Evolutionary conservation across 2,888 invertebrate genomes (phyloP), one percentile per base, ranked within the genome.

Genomic region (Adineta ricciae): DNA sequence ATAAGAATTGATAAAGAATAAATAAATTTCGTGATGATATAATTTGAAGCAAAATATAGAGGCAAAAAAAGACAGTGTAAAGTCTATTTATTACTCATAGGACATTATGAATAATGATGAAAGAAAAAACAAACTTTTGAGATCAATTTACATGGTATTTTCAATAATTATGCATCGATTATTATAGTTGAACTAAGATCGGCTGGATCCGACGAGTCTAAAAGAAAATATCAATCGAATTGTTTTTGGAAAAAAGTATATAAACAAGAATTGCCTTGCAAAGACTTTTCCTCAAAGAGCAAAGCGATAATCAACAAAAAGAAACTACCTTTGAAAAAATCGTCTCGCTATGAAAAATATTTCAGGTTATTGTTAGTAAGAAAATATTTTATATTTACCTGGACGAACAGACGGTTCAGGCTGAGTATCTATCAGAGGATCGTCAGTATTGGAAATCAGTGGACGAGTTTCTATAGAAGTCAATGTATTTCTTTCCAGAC

Each of bases 401-500:
- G 78, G 41, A 78, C 38, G 78, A 78, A 11, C 41, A 0, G 78
- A 24, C 14, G 41, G 8, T 4, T 78, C n/a, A 24, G 38, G 24
- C 2, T 3, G 8, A n/a, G 41, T 2, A 78, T 41, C 41, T n/a
- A 41, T 24, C 7, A 32, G 11, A 41, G 78, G 41, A 14, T 78
- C 78, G n/a, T 41, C 41, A 78, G 1, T 21, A 41, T 8, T 41
- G 38, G 78, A 19, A 9, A 1, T 41, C 9, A 78, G 14, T n/a
- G 41, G 78, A n/a, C 78, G 78, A 78, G 38, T 78, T 78, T 78
- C 78, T 78, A 46, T 11, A 78, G 7, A 41, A 78, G n/a, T n/a
- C n/a, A n/a, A n/a, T n/a, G n/a, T n/a, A n/a, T n/a, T n/a, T n/a
- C n/a, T n/a, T n/a, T n/a, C n/a, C n/a, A n/a, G n/a, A n/a, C n/a